Percentiles rank a stretch among this genome's conserved stretches.
Conservation (phyloP, 2,888 invertebrate genomes). For the Limenitis camilla region DNA sequence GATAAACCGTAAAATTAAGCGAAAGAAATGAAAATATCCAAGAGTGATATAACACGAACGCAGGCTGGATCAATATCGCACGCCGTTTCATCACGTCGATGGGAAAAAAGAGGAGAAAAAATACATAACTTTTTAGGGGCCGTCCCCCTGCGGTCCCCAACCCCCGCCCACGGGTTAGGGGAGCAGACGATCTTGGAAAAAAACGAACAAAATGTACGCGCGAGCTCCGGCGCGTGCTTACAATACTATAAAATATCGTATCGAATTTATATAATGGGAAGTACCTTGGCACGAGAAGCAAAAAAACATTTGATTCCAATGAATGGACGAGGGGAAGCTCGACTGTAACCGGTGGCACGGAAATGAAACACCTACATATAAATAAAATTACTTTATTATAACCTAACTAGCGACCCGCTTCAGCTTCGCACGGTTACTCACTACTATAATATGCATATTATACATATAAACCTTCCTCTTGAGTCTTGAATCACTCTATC, state of each 20-base stretch:
- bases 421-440: no score
- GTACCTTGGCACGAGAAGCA: constrained; percentile 49
- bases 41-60: constrained; percentile 28
- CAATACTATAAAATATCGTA: constrained; percentile 61
- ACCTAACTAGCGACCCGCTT: no score
- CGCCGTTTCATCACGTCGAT: constrained; percentile 70
- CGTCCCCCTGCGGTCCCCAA: constrained; percentile 42
- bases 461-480: no score
- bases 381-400: no score
- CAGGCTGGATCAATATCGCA: constrained; percentile 62
- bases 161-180: constrained; percentile 31
- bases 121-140: constrained; percentile 75
- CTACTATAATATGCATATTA: no score
- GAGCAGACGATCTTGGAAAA: constrained; percentile 43
- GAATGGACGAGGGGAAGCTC: constrained; percentile 37
- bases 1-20: background rate
- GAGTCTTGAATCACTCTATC: no score
- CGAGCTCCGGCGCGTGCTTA: constrained; percentile 58
- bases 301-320: constrained; percentile 45
- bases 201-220: constrained; percentile 54
- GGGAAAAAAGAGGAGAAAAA: constrained; percentile 72
- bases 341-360: constrained; percentile 31
- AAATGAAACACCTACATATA: constrained; percentile 15
- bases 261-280: constrained; percentile 66
- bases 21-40: constrained; percentile 13